These are phyloP conservation scores for Myanophis thanlyinensis DNA, from an alignment of 2,113 vertebrate species.

Conservation along the genomic window DNA sequence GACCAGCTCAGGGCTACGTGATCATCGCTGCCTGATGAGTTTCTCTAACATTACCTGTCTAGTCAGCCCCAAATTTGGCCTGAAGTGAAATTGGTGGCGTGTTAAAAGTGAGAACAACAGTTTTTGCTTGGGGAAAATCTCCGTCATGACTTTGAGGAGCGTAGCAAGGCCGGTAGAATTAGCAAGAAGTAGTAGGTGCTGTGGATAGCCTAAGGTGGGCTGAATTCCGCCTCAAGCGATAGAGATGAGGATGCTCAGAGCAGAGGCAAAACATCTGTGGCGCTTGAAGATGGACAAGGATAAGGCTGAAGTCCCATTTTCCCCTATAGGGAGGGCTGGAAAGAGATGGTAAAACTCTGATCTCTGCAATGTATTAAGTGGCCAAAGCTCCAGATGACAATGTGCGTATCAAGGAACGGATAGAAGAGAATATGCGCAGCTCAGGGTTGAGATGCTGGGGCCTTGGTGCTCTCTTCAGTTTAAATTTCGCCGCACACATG, in stretches of 20 bases:
- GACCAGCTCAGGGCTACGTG: background rate
- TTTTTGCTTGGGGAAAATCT: background rate
- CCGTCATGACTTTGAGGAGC: background rate
- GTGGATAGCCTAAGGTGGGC: background rate
- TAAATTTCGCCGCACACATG: too few species aligned
- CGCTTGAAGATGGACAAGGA: background rate
- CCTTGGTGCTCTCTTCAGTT: background rate
- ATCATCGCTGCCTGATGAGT: background rate
- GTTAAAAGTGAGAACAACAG: too few species aligned
- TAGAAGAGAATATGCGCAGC: background rate
- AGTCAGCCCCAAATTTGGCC: background rate
- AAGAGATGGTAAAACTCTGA: background rate
- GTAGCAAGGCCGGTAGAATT: background rate
- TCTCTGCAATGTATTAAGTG: background rate
- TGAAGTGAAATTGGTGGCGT: background rate
- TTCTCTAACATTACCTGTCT: background rate
- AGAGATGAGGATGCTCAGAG: background rate
- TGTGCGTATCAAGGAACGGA: background rate
- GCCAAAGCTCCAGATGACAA: background rate
- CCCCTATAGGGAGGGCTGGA: background rate
- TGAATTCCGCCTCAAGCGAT: background rate
- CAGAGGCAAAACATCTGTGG: background rate
- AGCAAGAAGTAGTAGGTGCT: background rate
- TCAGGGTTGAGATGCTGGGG: background rate
- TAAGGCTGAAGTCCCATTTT: background rate